Evolutionary conservation across 37 sponge, comb jelly and placozoan species (phyloP), one percentile per base, ranked within the genome.

Genomic region (Halichondria panicea): DNA sequence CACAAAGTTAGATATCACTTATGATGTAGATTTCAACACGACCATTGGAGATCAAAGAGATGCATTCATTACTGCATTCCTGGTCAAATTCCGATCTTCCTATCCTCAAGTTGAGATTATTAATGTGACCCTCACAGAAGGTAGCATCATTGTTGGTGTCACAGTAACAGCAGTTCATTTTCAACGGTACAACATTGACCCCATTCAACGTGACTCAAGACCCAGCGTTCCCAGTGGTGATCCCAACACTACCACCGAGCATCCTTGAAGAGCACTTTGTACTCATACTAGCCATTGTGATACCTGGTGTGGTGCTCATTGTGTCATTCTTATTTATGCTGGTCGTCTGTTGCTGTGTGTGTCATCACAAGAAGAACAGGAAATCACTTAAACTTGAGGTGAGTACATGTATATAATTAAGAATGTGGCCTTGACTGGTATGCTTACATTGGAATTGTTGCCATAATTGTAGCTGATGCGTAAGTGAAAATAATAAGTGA

Each of bases 91-190:
- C 52, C 8, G 9, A 21, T 25, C 9, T 0, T 48, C 11, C 41
- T 71, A 61, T 72, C 56, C 80, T 36, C 63, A 22, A 11, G 42
- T 68, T 37, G 68, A 57, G 35, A 55, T 72, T 21, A 59, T 43
- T 42, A 74, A 67, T 53, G 58, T 72, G 30, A 80, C 68, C 0
- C 41, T 79, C 21, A 68, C 38, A 18, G 34, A 67, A 15, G 82
- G 82, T 30, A 87, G 82, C 76, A 81, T 81, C 21, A 42, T 75
- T 37, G 77, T 81, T 28, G 62, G 71, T 18, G 30, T 75, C 50
- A 71, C 77, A 54, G 69, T 63, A 34, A 63, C 77, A 31, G 39
- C 81, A 38, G 27, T 71, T 85, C 13, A n/a, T 6, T 7, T 86
- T 86, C 75, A 72, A 43, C 3, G 63, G 55, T 1, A 11, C 15